phyloP scores from a whole-genome alignment of 2,888 invertebrate species.

The Acronicta psi region DNA sequence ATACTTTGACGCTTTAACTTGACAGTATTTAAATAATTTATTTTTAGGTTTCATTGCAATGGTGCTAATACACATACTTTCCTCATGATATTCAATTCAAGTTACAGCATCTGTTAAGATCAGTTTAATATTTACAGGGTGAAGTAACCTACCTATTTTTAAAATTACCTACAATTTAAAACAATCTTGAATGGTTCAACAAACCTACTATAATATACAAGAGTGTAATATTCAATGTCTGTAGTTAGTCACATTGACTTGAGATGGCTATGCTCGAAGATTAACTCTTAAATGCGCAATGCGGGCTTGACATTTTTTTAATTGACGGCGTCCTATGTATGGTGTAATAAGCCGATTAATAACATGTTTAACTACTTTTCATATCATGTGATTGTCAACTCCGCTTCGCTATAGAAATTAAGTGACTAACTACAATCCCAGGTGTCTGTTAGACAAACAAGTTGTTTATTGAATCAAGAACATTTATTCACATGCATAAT shows the following conservation, averaged over 20 bases:
- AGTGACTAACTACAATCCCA: conserved; percentile 2
- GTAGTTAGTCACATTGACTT: too few species aligned
- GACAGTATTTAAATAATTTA: neutral
- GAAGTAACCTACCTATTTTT: conserved; percentile 39
- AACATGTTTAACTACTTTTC: neutral
- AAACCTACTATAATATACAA: neutral
- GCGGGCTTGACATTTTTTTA: neutral
- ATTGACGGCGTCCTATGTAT: too few species aligned
- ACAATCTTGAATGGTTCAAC: conserved; percentile 8
- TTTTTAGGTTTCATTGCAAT: too few species aligned
- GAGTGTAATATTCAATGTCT: too few species aligned
- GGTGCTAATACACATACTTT: too few species aligned
- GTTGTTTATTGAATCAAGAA: conserved; percentile 77
- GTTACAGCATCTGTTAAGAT: conserved; percentile 33
- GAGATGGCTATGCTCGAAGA: too few species aligned
- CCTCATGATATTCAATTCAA: conserved; percentile 5
- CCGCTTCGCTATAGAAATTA: neutral
- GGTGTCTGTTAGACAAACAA: conserved; percentile 64
- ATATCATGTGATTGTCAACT: neutral
- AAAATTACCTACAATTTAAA: neutral
- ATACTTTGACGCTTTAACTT: conserved; percentile 44
- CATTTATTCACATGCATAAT: conserved; percentile 88
- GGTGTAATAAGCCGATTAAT: too few species aligned
- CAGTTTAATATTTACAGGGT: conserved; percentile 8
- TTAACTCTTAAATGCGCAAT: too few species aligned